Conservation (phyloP, 2,113 vertebrate genomes). For the Mohoua ochrocephala region DNA sequence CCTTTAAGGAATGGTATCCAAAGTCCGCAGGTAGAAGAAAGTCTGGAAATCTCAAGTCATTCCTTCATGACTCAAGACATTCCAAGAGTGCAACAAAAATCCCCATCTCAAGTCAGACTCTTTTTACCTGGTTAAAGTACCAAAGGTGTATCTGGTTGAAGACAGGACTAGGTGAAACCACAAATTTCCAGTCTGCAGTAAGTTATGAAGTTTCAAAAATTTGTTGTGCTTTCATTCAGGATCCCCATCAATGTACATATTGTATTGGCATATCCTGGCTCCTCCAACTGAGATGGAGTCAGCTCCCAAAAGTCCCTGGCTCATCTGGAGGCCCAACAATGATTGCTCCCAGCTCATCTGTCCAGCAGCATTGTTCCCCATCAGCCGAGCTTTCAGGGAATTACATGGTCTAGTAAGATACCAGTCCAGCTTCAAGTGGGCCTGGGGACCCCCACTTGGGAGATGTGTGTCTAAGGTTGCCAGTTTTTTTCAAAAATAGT, state of each 20-base stretch:
- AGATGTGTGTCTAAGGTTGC: not conserved
- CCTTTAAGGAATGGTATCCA: not conserved
- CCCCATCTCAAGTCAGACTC: not conserved
- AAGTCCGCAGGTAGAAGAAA: not conserved
- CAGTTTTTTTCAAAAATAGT: not conserved
- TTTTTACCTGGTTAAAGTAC: not conserved
- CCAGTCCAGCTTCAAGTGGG: not conserved
- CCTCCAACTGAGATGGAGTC: accelerated
- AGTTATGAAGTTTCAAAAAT: not conserved
- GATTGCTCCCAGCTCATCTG: not conserved
- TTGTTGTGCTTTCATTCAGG: not conserved
- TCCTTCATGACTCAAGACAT: no score
- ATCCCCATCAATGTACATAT: accelerated
- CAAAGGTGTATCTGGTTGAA: not conserved
- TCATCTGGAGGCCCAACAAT: not conserved
- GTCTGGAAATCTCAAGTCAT: not conserved
- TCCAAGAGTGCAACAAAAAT: not conserved
- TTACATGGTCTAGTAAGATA: not conserved
- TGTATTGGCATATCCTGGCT: not conserved
- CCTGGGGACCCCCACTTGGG: accelerated
- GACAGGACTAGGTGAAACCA: not conserved
- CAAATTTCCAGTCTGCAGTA: not conserved
- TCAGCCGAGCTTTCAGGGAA: not conserved
- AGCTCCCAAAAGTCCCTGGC: not conserved
- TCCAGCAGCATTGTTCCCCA: accelerated